phyloP scores from a whole-genome alignment of 30 jellyfish, hydroid and myxozoan species.

The Nemopilema nomurai region DNA sequence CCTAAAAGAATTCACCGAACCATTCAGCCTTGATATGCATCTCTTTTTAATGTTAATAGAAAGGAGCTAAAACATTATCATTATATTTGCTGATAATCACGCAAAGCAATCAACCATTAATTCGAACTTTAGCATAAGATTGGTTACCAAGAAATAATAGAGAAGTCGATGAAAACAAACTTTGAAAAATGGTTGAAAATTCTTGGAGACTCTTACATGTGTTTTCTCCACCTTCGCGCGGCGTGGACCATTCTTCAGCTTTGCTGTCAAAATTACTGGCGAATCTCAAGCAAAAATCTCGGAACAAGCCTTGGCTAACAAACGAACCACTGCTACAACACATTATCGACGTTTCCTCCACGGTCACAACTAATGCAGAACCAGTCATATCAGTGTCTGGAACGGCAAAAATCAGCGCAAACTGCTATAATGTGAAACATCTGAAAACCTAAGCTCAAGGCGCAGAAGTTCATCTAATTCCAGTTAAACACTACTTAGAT shows the following conservation, averaged over 20 bases:
- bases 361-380: conserved; percentile 83
- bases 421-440: not conserved
- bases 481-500: too few relatives aligned
- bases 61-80: too few relatives aligned
- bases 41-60: too few relatives aligned
- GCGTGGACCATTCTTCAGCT: conserved; percentile 68
- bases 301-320: conserved; percentile 89
- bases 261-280: conserved; percentile 69
- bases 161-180: not conserved
- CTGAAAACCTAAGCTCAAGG: not conserved
- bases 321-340: conserved; percentile 97
- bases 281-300: conserved; percentile 83
- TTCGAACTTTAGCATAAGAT: not conserved
- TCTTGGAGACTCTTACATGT: conserved; percentile 89
- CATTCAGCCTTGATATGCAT: too few relatives aligned
- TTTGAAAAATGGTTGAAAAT: not conserved
- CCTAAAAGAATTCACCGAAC: conserved; percentile 31
- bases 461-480: not conserved
- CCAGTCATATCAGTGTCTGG: conserved; percentile 60
- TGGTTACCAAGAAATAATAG: not conserved
- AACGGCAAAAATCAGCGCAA: not conserved
- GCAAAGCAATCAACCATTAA: not conserved
- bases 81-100: too few relatives aligned
- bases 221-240: conserved; percentile 65
- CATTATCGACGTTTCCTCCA: conserved; percentile 82